phyloP scores from a whole-genome alignment of 2,797 vertebrate genomes.

The Novumbra hubbsi region DNA sequence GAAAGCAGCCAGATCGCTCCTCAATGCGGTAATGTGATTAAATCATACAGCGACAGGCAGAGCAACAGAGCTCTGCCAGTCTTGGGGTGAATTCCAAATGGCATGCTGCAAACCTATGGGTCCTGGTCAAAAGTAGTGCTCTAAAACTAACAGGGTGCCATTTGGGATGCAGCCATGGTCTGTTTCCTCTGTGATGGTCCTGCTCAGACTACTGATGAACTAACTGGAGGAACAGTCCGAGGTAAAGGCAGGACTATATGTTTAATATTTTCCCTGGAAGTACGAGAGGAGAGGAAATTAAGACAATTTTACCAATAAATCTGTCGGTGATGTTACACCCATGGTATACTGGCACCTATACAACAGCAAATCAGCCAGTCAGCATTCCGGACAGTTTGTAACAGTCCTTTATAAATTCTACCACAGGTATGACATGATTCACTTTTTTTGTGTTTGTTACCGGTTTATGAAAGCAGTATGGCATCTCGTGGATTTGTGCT shows the following conservation, averaged over 20 bases:
- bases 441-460: too few species aligned
- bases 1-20: constrained; percentile 4
- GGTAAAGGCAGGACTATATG: background rate
- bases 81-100: background rate
- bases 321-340: too few species aligned
- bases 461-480: too few species aligned
- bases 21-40: constrained; percentile 11
- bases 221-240: background rate
- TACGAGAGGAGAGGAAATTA: background rate
- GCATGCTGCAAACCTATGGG: background rate
- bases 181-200: constrained; percentile 3
- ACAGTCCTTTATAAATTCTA: too few species aligned
- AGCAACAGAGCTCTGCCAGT: constrained; percentile 4
- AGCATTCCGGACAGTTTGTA: too few species aligned
- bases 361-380: background rate
- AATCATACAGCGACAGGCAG: constrained; percentile 4
- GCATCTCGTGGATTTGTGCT: background rate
- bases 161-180: background rate
- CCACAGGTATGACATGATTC: too few species aligned
- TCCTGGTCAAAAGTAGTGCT: background rate
- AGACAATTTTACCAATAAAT: too few species aligned
- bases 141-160: background rate
- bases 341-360: too few species aligned
- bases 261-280: background rate
- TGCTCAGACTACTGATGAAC: background rate